Base-by-base conservation (phyloP, 1,140 invertebrate species). In the Drosophila rufa region DNA sequence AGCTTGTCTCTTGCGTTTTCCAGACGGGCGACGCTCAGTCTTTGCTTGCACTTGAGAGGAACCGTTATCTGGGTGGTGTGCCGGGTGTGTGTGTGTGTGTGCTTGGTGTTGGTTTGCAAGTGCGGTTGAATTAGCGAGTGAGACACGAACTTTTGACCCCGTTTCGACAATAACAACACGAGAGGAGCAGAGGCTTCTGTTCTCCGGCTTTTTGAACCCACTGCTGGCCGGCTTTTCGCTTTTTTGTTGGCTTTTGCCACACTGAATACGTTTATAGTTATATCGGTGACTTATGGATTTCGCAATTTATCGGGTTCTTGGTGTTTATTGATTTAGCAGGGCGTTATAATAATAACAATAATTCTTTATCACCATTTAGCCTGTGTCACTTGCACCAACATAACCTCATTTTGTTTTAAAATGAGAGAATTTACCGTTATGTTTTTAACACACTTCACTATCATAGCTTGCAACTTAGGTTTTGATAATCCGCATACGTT, bases 121-220 rank as follows among this genome's bases (percentile, higher is more conserved):
- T 85, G 84, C 65, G 75, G 81, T 68, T 77, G 82, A 89, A 89
- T 89, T 89, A 85, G 81, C 70, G 70, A 59, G 56, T 38, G 65
- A 71, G 83, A 82, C 83, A 82, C 85, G 85, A 90, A 90, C 85
- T 90, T 90, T 90, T 90, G 85, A 90, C 85, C 85, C 85, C 75
- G 80, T 86, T 90, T 65, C 55, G 50, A 65, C 80, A 87, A 80
- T 74, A 87, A 87, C 79, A 87, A 78, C 83, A 65, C 43, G 46
- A 73, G 67, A 73, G 50, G 53, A 73, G 68, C 53, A 47, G 40
- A 36, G 65, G 56, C 70, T 40, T 61, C 56, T 57, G 22, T 51
- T 47, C 73, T 79, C 61, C 70, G 73, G 69, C 43, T 75, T 66
- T 78, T 61, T 64, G 33, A 43, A 68, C 36, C 25, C 36, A 3